Evolutionary conservation across 1,140 invertebrate genomes (phyloP), one percentile per base, ranked within the genome.

Genomic region (Conus ventricosus): DNA sequence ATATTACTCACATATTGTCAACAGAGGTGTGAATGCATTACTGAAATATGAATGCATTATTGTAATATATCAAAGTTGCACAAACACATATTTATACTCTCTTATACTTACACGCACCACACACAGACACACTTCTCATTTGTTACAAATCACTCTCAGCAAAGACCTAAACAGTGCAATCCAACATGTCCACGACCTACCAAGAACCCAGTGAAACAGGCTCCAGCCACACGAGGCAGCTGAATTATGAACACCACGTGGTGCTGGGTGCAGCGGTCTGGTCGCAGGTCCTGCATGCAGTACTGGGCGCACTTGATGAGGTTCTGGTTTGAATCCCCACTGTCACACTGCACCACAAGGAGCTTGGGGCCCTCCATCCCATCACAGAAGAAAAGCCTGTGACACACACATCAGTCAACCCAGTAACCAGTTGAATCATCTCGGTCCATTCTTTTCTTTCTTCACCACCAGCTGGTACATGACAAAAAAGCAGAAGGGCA

Each of bases 311-410:
- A 93, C 39, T 93, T 93, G 13, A 95, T 90, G 55, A 94, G 89
- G 60, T 91, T 92, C 15, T 89, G 87, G 87, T 94, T 92, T n/a
- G 89, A 71, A 63, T 92, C 91, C n/a, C 92, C 93, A 89, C 92
- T 92, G 63, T 94, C 94, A 91, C 93, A 93, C 80, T 94, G 94
- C 53, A 95, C 85, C 39, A 95, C 85, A 57, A 95, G 82, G 20
- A 95, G 76, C n/a, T 87, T 91, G 53, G 87, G 88, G 20, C 85
- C 81, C 4, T 89, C 89, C 23, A 57, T 85, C 7, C 55, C 17
- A 23, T 88, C 78, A 54, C 91, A 87, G 75, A 93, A 90, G 88
- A 90, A 91, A 7, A 86, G 76, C 84, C 92, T 93, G 89, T 2
- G 5, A 23, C 39, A 39, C 39, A 39, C 39, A 39, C 39, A 39